These are phyloP conservation scores for Oryzias celebensis DNA, from an alignment of 2,113 vertebrate genomes.

Conservation along the genomic window DNA sequence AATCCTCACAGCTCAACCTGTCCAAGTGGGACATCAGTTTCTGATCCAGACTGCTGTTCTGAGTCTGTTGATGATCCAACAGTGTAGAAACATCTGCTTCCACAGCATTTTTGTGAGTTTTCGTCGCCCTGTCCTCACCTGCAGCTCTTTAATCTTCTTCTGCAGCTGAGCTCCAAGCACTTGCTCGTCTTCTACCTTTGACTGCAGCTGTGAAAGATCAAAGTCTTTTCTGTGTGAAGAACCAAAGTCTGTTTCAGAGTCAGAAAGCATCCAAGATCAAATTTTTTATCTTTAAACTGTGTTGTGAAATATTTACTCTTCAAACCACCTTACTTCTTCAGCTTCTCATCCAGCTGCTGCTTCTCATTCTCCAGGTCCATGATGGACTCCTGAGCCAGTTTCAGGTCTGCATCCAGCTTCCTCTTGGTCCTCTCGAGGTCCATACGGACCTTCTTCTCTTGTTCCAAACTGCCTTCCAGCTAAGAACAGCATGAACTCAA, in stretches of 20 bases:
- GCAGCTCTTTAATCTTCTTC: constrained; percentile 62
- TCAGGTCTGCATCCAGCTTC: constrained; percentile 53
- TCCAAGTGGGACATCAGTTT: no score
- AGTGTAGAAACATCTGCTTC: neutral
- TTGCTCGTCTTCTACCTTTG: constrained; percentile 64
- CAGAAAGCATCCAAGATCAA: neutral
- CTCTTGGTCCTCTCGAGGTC: constrained; percentile 67
- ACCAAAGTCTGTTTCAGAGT: neutral
- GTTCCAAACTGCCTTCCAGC: constrained; percentile 77
- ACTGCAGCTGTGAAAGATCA: constrained; percentile 61
- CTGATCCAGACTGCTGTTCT: no score
- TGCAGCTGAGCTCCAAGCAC: constrained; percentile 53
- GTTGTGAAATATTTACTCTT: neutral
- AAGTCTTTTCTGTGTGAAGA: constrained; percentile 60
- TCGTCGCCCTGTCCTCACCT: constrained; percentile 13
- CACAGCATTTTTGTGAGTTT: no score
- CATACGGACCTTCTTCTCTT: constrained; percentile 83
- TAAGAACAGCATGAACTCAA: constrained; percentile 2
- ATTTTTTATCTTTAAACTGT: no score
- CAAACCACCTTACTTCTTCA: constrained; percentile 34
- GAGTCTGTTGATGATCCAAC: no score
- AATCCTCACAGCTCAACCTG: no score
- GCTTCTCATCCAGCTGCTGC: constrained; percentile 79
- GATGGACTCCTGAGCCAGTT: constrained; percentile 46
- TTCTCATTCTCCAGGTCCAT: constrained; percentile 68